Conservation (phyloP, 2,113 vertebrate species). For the Corvus moneduloides region DNA sequence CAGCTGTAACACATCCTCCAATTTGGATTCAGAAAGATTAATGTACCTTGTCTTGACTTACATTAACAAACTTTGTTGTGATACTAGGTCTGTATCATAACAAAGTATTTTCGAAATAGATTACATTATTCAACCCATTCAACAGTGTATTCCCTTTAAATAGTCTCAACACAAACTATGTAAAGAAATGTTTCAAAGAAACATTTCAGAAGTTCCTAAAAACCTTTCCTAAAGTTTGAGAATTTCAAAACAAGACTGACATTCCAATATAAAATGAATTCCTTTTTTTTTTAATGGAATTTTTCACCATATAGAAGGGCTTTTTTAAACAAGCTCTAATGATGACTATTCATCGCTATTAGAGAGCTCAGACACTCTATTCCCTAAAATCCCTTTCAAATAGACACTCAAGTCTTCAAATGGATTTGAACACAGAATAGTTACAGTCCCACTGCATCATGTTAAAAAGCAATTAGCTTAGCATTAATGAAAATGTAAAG, state of each 20-base stretch:
- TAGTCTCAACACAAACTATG: not conserved
- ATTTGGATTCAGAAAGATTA: not conserved
- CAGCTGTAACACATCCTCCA: not conserved
- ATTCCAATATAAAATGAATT: not conserved
- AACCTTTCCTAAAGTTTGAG: not conserved
- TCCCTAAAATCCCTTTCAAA: not conserved
- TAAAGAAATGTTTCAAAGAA: not conserved
- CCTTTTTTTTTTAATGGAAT: not conserved
- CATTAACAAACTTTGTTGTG: not conserved
- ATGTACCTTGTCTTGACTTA: not conserved
- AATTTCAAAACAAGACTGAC: not conserved
- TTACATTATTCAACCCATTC: not conserved
- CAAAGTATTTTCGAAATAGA: not conserved
- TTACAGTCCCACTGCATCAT: not conserved
- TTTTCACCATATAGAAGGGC: not conserved
- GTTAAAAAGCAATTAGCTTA: constrained; percentile 1
- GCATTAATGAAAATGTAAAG: not conserved
- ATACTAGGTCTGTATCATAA: not conserved
- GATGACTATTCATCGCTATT: not conserved
- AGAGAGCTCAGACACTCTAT: not conserved
- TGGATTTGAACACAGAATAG: not conserved
- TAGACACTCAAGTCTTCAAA: not conserved
- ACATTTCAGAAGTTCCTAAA: not conserved
- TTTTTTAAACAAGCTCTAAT: not conserved
- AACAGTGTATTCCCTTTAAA: not conserved